Evolutionary conservation across 2,113 vertebrate genomes (phyloP).

Genomic region (Mugil cephalus): DNA sequence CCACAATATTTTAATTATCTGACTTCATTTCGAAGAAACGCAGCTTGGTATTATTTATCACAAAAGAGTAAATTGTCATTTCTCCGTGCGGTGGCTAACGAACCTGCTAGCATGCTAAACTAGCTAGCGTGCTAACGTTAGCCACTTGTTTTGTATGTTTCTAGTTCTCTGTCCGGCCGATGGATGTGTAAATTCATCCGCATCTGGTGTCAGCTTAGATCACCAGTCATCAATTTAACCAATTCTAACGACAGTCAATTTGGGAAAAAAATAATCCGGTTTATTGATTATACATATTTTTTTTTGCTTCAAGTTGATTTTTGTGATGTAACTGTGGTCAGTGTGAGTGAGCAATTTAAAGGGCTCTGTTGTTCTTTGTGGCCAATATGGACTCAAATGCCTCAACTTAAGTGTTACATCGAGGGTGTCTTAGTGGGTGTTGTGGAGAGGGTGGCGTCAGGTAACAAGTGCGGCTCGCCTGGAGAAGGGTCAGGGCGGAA

Average conservation of each 20-base stretch:
- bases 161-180: conserved; percentile 25
- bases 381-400: conserved; percentile 23
- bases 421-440: conserved; percentile 18
- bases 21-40: background rate
- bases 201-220: background rate
- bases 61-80: conserved; percentile 23
- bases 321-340: conserved; percentile 29
- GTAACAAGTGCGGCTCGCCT: background rate
- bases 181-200: conserved; percentile 11
- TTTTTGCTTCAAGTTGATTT: background rate
- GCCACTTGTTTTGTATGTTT: conserved; percentile 71
- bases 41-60: conserved; percentile 4
- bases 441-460: background rate
- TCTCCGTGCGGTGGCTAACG: conserved; percentile 16
- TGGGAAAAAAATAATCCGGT: background rate
- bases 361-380: conserved; percentile 49
- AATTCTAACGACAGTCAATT: accelerated
- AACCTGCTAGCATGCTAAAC: conserved; percentile 54
- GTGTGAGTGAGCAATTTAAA: conserved; percentile 25
- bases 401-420: conserved; percentile 17
- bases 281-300: background rate
- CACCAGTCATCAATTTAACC: background rate
- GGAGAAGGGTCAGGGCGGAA: conserved; percentile 30
- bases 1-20: accelerated
- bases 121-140: conserved; percentile 61